Evolutionary conservation across 1,140 invertebrate genomes (phyloP).

Genomic region (Magallana gigas): DNA sequence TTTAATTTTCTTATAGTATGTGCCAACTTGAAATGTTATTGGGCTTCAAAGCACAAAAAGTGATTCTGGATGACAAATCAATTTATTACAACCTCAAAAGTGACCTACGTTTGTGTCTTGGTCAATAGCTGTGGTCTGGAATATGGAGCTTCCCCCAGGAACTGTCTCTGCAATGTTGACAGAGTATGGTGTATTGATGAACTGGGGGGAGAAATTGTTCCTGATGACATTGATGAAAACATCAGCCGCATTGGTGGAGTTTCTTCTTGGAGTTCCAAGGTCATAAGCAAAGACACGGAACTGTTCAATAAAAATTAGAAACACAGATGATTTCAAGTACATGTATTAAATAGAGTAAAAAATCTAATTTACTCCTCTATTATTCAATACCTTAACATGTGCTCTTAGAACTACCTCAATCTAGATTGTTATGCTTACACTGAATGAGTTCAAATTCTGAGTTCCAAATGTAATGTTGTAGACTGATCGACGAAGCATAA

Average conservation of each 20-base stretch:
- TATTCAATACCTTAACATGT: no score
- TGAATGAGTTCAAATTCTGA: conserved; percentile 19
- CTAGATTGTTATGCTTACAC: conserved; percentile 24
- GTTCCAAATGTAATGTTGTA: conserved; percentile 48
- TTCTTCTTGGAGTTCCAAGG: conserved; percentile 51
- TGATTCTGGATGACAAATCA: no score
- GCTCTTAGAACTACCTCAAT: no score
- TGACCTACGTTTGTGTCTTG: conserved; percentile 57
- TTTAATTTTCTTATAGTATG: no score
- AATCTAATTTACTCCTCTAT: no score
- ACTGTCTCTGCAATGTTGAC: conserved; percentile 56
- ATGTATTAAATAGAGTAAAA: neutral
- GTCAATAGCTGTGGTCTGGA: conserved; percentile 55
- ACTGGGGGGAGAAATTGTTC: conserved; percentile 79
- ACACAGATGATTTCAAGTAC: neutral
- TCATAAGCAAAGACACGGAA: conserved; percentile 67
- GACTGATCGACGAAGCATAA: conserved; percentile 58
- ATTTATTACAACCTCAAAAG: neutral
- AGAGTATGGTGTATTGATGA: conserved; percentile 55
- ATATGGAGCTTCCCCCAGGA: conserved; percentile 41
- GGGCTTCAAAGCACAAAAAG: no score
- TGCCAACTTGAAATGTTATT: no score
- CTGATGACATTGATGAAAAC: conserved; percentile 91
- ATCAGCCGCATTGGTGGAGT: conserved; percentile 74
- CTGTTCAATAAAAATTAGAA: conserved; percentile 54